These are phyloP conservation scores for Serrognathus titanus DNA, from an alignment of 2,888 invertebrate genomes.

Conservation along the genomic window DNA sequence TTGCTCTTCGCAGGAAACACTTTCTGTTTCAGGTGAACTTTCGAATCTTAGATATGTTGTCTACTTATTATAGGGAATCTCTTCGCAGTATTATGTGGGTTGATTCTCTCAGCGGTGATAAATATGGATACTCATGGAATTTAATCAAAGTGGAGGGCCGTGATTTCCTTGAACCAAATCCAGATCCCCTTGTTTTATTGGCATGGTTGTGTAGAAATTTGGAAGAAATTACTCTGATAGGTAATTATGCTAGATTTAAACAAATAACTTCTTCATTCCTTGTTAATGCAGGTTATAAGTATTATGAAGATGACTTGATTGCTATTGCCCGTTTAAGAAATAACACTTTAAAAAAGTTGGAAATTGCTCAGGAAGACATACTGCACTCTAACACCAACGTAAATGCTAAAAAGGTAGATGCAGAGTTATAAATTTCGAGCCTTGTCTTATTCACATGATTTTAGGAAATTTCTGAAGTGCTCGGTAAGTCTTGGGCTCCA, in stretches of 20 bases:
- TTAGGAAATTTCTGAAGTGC: conserved; percentile 56
- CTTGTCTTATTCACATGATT: conserved; percentile 1
- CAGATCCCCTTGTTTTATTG: conserved; percentile 62
- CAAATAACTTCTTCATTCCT: no score
- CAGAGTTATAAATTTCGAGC: neutral
- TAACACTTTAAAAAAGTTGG: conserved; percentile 53
- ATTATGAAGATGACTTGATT: conserved; percentile 60
- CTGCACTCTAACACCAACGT: conserved; percentile 22
- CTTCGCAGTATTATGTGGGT: conserved; percentile 61
- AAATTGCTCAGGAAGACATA: conserved; percentile 56
- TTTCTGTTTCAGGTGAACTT: conserved; percentile 49
- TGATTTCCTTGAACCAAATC: conserved; percentile 19
- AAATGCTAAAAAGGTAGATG: conserved; percentile 13
- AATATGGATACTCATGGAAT: conserved; percentile 24
- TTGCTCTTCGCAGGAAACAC: neutral
- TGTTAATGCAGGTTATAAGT: conserved; percentile 53
- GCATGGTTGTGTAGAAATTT: conserved; percentile 64
- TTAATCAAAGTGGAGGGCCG: conserved; percentile 16
- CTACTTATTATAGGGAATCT: conserved; percentile 52
- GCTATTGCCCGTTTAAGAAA: conserved; percentile 63
- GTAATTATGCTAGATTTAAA: conserved; percentile 25
- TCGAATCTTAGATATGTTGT: conserved; percentile 54
- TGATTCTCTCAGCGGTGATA: conserved; percentile 50
- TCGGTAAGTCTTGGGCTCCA: conserved; percentile 58
- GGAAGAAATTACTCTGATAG: conserved; percentile 56